Base-by-base conservation (phyloP, 2,888 invertebrate genomes). In the Andrena haemorrhoa region DNA sequence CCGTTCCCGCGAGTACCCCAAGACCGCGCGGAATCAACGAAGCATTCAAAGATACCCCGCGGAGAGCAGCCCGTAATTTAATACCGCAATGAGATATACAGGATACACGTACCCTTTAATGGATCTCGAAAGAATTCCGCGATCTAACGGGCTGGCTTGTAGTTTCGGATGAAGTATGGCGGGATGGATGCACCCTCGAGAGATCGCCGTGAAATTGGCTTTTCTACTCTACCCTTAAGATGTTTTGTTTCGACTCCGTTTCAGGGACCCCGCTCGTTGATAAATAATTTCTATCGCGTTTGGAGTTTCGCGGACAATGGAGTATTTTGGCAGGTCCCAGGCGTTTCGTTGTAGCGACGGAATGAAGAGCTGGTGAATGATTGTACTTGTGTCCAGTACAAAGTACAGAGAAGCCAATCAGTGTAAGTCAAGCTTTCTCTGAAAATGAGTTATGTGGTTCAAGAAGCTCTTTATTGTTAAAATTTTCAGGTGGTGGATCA, bases 101-200 rank as follows among this genome's bases (percentile, higher is more conserved):
- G 33, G 51, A 69, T 63, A 41, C 10, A 29, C 53, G 75, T 69
- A 49, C 56, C 35, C 64, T 60, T 63, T 68, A 68, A 78, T 78
- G 56, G 53, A 68, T 75, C 78, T 53, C 61, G 66, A 75, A 78
- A 68, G 78, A 75, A 75, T 66, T 51, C 41, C 41, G 66, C 41
- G 75, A 35, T 53, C 51, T 61, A 53, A 41, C 12, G 5, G 29
- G 5, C 53, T 20, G 3, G 10, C 29, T 23, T 35, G 47, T 64
- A 56, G 10, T 65, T 77, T 65, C 51, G 51, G 56, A 65, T 77
- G 77, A 66, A 65, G 29, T n/a, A 66, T 73, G 35, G 29, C 16
- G 29, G 41, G 29, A 26, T 10, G 10, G 41, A 61, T 41, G 49
- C 60, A 60, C 60, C 47, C 74, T 73, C 77, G 2, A 29, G 74